These are phyloP conservation scores for Ailuropoda melanoleuca DNA, from an alignment of 2,113 vertebrate species.

Conservation along the genomic window DNA sequence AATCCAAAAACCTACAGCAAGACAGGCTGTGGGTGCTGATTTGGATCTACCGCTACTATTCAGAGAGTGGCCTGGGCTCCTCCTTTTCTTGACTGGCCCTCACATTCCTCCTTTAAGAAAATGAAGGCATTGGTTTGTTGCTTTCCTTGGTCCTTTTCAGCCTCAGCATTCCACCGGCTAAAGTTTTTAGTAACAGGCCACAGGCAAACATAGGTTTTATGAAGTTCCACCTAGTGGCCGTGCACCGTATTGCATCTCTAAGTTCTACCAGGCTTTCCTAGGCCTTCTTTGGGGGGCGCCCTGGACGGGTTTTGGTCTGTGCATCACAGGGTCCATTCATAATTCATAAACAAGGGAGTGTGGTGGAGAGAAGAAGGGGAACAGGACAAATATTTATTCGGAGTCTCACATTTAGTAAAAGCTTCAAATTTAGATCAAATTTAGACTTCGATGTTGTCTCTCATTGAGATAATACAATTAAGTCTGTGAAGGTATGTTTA, in stretches of 20 bases:
- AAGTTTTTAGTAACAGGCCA: background rate
- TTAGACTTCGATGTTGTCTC: background rate
- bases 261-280: background rate
- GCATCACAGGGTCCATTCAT: background rate
- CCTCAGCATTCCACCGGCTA: background rate
- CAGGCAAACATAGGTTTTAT: background rate
- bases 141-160: background rate
- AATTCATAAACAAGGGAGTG: background rate
- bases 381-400: background rate
- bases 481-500: background rate
- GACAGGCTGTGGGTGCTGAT: background rate
- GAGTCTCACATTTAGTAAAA: background rate
- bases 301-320: background rate
- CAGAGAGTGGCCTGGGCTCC: background rate
- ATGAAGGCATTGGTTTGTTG: background rate
- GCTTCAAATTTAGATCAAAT: background rate
- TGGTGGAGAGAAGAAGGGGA: background rate
- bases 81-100: background rate
- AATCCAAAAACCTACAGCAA: background rate
- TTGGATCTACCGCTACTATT: background rate
- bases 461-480: background rate
- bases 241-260: background rate
- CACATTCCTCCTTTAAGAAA: background rate
- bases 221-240: constrained; percentile 57
- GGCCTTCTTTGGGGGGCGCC: background rate